Conservation (phyloP, 2,888 invertebrate genomes). For the Isotomurus palustris region DNA sequence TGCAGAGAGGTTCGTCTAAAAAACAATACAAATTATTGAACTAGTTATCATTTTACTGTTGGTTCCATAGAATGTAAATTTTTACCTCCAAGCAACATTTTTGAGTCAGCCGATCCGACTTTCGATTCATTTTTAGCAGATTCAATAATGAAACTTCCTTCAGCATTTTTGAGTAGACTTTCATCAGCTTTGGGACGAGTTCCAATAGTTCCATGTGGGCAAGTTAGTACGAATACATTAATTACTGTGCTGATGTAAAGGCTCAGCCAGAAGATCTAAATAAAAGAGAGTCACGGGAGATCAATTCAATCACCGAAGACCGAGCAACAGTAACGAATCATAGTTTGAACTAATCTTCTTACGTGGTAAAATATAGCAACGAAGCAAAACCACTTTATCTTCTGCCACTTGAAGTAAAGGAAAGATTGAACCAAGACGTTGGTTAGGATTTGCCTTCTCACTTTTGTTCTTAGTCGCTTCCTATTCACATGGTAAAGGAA, state of each 20-base stretch:
- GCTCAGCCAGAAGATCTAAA: constrained; percentile 26
- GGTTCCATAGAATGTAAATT: background rate
- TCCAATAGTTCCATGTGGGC: no score
- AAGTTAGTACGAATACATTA: constrained; percentile 28
- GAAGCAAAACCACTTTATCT: constrained; percentile 34
- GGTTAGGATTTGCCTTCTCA: constrained; percentile 30
- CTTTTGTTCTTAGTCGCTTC: constrained; percentile 25
- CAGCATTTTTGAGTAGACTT: no score
- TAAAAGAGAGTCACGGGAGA: background rate
- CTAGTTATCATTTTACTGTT: no score
- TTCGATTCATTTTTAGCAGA: no score
- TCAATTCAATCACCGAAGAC: no score
- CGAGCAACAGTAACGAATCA: background rate
- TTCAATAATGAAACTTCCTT: no score
- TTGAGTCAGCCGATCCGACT: no score
- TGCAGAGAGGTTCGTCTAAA: background rate
- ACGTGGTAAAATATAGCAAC: constrained; percentile 29
- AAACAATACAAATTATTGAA: background rate
- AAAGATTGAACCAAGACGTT: constrained; percentile 37
- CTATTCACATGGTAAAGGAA: constrained; percentile 33
- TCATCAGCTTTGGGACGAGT: no score
- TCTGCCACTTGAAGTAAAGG: constrained; percentile 37
- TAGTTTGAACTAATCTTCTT: background rate
- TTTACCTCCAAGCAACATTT: background rate
- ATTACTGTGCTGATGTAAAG: constrained; percentile 35